Conservation (phyloP, 1,140 invertebrate species). For the Brachionus rotundiformis region DNA sequence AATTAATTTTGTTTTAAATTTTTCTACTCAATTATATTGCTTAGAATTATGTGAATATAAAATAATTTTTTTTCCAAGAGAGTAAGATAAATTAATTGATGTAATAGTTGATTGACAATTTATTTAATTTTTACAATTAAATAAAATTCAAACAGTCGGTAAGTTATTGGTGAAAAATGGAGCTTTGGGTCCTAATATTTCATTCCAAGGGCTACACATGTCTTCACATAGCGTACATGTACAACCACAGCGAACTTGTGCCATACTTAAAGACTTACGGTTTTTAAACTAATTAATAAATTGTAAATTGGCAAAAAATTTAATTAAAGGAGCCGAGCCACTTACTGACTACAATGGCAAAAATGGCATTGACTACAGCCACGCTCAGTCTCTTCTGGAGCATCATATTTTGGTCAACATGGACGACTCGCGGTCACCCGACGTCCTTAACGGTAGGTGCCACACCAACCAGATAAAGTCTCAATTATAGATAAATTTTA, state of each 20-base stretch:
- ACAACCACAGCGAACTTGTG: slow-evolving; percentile 42
- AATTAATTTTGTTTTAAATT: too few relatives aligned
- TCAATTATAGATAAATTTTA: neutral
- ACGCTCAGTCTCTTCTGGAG: neutral
- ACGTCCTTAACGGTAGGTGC: slow-evolving; percentile 1
- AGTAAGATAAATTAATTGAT: too few relatives aligned
- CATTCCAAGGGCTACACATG: slow-evolving; percentile 52
- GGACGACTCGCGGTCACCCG: slow-evolving; percentile 1
- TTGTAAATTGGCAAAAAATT: neutral
- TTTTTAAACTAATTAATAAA: neutral
- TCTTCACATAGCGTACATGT: slow-evolving; percentile 46
- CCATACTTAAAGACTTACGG: slow-evolving; percentile 50
- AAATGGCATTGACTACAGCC: slow-evolving; percentile 35
- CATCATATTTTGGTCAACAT: neutral
- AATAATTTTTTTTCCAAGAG: too few relatives aligned
- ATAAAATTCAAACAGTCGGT: neutral
- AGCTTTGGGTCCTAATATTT: too few relatives aligned
- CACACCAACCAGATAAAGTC: neutral
- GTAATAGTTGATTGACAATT: too few relatives aligned
- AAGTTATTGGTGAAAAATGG: too few relatives aligned
- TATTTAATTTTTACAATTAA: too few relatives aligned
- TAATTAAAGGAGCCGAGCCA: slow-evolving; percentile 8
- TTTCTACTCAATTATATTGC: too few relatives aligned
- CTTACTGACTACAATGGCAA: slow-evolving; percentile 40
- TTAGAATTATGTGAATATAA: too few relatives aligned